A percentile compares a stretch with the other conserved stretches of the same genome.
Evolutionary conservation across 2,888 invertebrate species (phyloP).

Genomic region (Apotomis betuletana): DNA sequence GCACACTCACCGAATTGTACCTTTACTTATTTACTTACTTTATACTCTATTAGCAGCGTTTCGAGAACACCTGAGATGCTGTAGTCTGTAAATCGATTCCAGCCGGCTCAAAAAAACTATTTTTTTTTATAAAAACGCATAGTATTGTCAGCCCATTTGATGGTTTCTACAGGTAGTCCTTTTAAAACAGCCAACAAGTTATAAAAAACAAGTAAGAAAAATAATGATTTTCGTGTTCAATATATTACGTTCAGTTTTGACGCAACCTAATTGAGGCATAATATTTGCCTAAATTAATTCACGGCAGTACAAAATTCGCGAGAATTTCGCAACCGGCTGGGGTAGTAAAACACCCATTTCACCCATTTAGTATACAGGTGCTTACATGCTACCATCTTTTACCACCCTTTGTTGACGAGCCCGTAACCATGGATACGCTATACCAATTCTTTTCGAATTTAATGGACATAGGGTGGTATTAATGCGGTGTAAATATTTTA

Average conservation of each 20-base stretch:
- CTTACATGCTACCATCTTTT: constrained; percentile 33
- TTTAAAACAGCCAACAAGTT: too few species aligned
- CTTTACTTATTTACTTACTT: too few species aligned
- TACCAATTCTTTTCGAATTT: constrained; percentile 44
- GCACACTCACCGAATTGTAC: too few species aligned
- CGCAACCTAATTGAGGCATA: constrained; percentile 11
- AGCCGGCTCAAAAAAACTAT: too few species aligned
- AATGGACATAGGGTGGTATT: neutral
- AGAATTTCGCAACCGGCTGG: constrained; percentile 24
- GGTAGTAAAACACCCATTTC: constrained; percentile 29
- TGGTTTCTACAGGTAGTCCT: too few species aligned
- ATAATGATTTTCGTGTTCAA: too few species aligned
- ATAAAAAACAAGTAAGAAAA: too few species aligned
- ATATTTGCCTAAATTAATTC: constrained; percentile 33
- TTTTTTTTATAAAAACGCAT: too few species aligned
- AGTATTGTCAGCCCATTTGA: too few species aligned
- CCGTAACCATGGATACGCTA: constrained; percentile 48
- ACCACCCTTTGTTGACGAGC: constrained; percentile 50
- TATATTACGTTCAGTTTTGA: neutral
- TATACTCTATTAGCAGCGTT: too few species aligned
- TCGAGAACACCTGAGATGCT: too few species aligned
- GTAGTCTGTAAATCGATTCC: too few species aligned
- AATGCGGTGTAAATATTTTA: constrained; percentile 16
- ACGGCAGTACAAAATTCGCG: constrained; percentile 22
- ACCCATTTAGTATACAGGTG: constrained; percentile 26